Evolutionary conservation across 1,140 invertebrate genomes (phyloP), one percentile per base, ranked within the genome.

Genomic region (Drosophila orena): DNA sequence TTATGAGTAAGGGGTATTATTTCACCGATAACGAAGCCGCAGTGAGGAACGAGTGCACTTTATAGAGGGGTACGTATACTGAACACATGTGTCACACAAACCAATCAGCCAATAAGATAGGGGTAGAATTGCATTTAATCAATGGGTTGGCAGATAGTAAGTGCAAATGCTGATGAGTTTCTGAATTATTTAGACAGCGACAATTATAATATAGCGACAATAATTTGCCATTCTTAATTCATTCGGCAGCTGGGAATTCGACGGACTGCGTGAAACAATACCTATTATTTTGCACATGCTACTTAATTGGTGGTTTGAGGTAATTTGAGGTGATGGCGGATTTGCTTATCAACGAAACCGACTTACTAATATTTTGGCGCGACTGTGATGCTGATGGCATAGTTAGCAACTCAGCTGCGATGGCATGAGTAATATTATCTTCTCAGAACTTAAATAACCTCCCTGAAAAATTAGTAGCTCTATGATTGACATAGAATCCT

Each of bases 221-320:
- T n/a, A 75, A 79, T 68, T 71, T 72, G 42, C 35, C 44, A n/a
- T 20, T 69, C 73, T 77, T 86, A 77, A 85, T 77, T 81, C 59
- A 86, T 60, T 37, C 11, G 22, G n/a, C 55, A 69, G 68, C 68
- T 73, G 60, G 61, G 61, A 74, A 77, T 72, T 40, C 55, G 57
- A 54, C 52, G 30, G 44, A 53, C 34, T 42, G 56, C 5, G 34
- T 15, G 17, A 55, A 50, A 53, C 24, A 53, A 64, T 40, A 42
- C 1, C 17, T 30, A 12, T 38, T 17, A 34, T 12, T 43, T 52
- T 34, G 11, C n/a, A 64, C 24, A 52, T 42, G 42, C 14, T 5
- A 14, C 10, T 12, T 27, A 69, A 69, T 69, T 55, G 24, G 22
- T 2, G 35, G 12, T 60, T 70, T 60, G 38, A n/a, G 22, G 46